Conservation (phyloP, 2,888 invertebrate genomes). For the Plemyria rubiginata region DNA sequence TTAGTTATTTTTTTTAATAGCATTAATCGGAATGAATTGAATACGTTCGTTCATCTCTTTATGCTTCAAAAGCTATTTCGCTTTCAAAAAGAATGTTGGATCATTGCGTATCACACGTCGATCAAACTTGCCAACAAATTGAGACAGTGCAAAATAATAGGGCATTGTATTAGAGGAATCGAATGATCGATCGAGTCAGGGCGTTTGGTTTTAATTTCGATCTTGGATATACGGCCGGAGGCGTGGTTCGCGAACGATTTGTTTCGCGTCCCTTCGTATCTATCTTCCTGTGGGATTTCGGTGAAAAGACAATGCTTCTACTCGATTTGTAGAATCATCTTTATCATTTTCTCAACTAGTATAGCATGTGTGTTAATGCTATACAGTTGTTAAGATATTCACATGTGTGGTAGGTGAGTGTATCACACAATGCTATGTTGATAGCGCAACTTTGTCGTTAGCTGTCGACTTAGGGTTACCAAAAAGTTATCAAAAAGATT, state of each 20-base stretch:
- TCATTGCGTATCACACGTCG: constrained; percentile 68
- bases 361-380: no score
- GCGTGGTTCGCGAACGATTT: constrained; percentile 82
- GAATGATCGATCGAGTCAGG: constrained; percentile 82
- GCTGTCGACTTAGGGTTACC: no score
- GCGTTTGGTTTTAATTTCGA: constrained; percentile 83
- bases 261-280: constrained; percentile 73
- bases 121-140: constrained; percentile 70
- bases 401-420: no score
- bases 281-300: constrained; percentile 40
- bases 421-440: no score
- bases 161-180: constrained; percentile 79
- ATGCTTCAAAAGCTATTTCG: constrained; percentile 51
- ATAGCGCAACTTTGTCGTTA: no score
- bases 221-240: constrained; percentile 75
- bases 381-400: no score
- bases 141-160: constrained; percentile 79
- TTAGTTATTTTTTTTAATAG: no score
- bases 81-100: constrained; percentile 60
- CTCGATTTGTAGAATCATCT: constrained; percentile 19
- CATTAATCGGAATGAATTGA: constrained; percentile 3
- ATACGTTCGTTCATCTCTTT: constrained; percentile 30
- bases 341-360: background rate
- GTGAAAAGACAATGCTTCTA: constrained; percentile 26
- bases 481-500: no score